Conservation (phyloP, 2,113 vertebrate genomes). For the Procavia capensis region DNA sequence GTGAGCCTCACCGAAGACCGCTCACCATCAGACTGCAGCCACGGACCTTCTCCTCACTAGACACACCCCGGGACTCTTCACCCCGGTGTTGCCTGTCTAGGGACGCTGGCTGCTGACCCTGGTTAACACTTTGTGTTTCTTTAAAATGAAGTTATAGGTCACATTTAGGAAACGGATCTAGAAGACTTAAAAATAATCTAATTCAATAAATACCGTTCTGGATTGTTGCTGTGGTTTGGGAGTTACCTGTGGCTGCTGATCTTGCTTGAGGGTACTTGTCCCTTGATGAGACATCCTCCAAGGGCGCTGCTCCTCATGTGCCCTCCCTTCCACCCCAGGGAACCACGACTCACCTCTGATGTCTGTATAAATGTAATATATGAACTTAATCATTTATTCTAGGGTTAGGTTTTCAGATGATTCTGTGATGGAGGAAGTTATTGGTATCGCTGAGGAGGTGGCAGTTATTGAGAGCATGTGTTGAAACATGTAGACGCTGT, state of each 20-base stretch:
- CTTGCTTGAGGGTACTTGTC: background rate
- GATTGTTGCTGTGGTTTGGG: background rate
- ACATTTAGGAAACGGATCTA: background rate
- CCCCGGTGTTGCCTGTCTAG: background rate
- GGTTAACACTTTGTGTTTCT: background rate
- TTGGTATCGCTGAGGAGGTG: background rate
- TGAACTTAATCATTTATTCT: background rate
- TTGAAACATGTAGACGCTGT: background rate
- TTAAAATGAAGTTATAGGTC: background rate
- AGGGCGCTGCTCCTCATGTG: background rate
- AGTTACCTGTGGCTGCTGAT: background rate
- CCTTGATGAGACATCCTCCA: background rate
- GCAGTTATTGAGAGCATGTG: background rate
- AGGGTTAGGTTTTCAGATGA: background rate
- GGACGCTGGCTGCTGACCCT: background rate
- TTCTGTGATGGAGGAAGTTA: slow-evolving; percentile 30
- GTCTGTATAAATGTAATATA: background rate
- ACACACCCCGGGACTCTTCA: background rate
- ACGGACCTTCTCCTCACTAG: background rate
- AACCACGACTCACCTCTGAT: background rate
- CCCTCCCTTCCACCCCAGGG: background rate
- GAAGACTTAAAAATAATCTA: slow-evolving; percentile 1
- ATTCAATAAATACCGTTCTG: slow-evolving; percentile 2
- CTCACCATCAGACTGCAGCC: background rate
- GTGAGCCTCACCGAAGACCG: background rate